Conservation (phyloP, 2,888 invertebrate genomes). For the Drosophila suboccidentalis region DNA sequence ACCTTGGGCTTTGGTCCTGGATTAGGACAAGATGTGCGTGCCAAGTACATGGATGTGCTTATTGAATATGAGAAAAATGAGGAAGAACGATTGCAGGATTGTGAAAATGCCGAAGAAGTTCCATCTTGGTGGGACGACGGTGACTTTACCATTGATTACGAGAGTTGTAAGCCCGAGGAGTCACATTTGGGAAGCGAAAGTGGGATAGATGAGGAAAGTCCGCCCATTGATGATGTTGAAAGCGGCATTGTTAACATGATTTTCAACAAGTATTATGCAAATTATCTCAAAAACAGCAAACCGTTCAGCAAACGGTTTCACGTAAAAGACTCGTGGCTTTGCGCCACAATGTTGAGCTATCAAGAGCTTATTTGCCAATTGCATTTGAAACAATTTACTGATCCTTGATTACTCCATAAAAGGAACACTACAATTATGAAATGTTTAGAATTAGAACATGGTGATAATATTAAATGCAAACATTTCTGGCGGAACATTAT, state of each 20-base stretch:
- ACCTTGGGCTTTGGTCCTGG: slow-evolving; percentile 30
- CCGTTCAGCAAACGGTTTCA: slow-evolving; percentile 36
- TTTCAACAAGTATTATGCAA: slow-evolving; percentile 44
- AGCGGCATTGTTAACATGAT: slow-evolving; percentile 41
- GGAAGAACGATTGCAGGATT: slow-evolving; percentile 23
- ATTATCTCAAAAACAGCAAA: slow-evolving; percentile 22
- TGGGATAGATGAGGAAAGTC: neutral
- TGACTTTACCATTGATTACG: slow-evolving; percentile 19
- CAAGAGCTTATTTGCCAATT: slow-evolving; percentile 33
- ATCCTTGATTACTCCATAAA: slow-evolving; percentile 2
- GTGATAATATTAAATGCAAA: too few species aligned
- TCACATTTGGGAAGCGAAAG: neutral
- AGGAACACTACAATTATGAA: neutral
- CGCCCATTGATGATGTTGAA: slow-evolving; percentile 7
- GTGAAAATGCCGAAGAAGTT: slow-evolving; percentile 5
- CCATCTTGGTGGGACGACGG: slow-evolving; percentile 54
- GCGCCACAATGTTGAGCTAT: slow-evolving; percentile 45
- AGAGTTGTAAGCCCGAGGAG: neutral
- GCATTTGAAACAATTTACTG: slow-evolving; percentile 30
- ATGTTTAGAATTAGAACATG: too few species aligned
- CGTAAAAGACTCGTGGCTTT: slow-evolving; percentile 48
- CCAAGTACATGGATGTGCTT: slow-evolving; percentile 42
- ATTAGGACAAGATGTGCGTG: slow-evolving; percentile 26
- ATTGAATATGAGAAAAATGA: slow-evolving; percentile 39
- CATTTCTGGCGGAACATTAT: too few species aligned